Evolutionary conservation across 1,140 invertebrate species (phyloP), one percentile per base, ranked within the genome.

Genomic region (Drosophila kanapiae): DNA sequence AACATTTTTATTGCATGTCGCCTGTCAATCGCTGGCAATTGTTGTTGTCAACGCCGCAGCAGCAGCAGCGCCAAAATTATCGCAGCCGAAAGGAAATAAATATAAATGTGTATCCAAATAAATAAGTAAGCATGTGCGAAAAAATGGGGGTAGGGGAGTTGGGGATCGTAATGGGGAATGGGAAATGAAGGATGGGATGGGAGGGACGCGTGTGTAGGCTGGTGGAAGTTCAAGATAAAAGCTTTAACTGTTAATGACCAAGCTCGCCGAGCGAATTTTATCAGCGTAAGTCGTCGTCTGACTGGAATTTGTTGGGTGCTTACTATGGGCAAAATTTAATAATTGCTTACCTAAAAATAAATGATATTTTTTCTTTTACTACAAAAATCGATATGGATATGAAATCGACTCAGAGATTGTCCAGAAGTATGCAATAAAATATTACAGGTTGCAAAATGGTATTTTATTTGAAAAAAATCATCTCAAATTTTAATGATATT

Each of bases 221-320:
- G 53, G 54, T 77, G 75, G 72, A 67, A 64, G 80, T 64, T 75
- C 29, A 61, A 70, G 79, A 80, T 61, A 68, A 68, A 80, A 81
- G 69, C 72, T 76, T 80, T 70, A 81, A 81, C 79, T 37, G 71
- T 81, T 81, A 81, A 80, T 81, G 78, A 81, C 71, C 74, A 37
- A 81, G 47, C 54, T 35, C 29, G 37, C 29, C 35, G 13, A 49
- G 59, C 37, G 4, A 51, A 48, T 63, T 42, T 68, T 68, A 68
- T 68, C 59, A 42, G 45, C 43, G 37, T 53, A 27, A 11, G 4
- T 38, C 10, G 10, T 29, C 11, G 42, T 33, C 7, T 23, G 31
- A 14, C 8, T 58, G 35, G 29, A 29, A 33, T 38, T 48, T 57
- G 9, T 31, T n/a, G 14, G 16, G 14, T 13, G 14, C 13, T 38